A percentile compares a stretch with the other conserved stretches of the same genome.
These are phyloP conservation scores for Phymastichus coffea DNA, from an alignment of 1,140 invertebrate species.

Conservation along the genomic window DNA sequence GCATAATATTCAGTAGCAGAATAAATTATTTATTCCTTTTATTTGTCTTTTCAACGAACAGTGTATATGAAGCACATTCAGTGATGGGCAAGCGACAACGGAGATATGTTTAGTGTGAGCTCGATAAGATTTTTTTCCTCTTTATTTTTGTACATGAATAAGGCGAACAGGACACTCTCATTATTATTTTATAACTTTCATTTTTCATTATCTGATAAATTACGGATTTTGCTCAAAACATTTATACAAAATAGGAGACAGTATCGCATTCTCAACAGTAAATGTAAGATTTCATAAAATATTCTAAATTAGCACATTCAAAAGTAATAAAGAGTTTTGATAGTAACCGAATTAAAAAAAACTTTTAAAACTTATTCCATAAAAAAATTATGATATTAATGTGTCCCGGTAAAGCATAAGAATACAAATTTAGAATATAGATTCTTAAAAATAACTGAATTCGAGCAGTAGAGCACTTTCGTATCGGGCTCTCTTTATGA, in stretches of 20 bases:
- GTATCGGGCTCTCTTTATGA: no score
- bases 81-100: not conserved
- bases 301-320: no score
- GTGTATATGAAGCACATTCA: constrained; percentile 13
- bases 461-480: no score
- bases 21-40: not conserved
- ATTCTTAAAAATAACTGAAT: no score
- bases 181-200: not conserved
- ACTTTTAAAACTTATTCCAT: no score
- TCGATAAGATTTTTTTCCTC: constrained; percentile 6
- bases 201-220: not conserved
- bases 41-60: constrained; percentile 7
- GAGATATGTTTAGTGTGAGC: constrained; percentile 20
- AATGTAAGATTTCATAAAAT: no score
- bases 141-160: constrained; percentile 17
- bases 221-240: constrained; percentile 1
- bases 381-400: no score
- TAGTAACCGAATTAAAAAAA: no score
- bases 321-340: no score
- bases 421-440: no score
- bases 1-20: constrained; percentile 1
- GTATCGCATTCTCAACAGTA: no score
- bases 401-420: no score
- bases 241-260: not conserved
- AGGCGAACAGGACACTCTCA: constrained; percentile 5